Evolutionary conservation across 1,140 invertebrate species (phyloP), one percentile per base, ranked within the genome.

Genomic region (Metopolophium dirhodum): DNA sequence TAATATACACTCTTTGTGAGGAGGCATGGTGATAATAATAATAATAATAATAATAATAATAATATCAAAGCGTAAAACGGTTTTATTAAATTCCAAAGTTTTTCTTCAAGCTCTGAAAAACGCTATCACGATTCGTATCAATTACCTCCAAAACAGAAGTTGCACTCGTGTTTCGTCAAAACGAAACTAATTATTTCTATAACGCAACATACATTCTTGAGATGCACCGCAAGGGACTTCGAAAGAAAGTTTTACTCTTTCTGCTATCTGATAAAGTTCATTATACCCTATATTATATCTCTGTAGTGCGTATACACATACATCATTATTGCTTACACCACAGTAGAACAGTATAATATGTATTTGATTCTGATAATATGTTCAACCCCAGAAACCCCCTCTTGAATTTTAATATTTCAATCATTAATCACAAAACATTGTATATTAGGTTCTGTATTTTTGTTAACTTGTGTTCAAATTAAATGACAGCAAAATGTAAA

Each of bases 111-210:
- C 23, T 47, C 26, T 20, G 26, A 47, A 85, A 85, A 85, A 85
- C 37, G 85, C 41, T 87, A 87, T 87, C 85, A 45, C 41, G 30
- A 47, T 45, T 88, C 47, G 30, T 88, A 88, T 88, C 86, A 51
- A 51, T 88, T 51, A 51, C 86, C 26, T 88, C 47, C 30, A n/a
- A 49, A 51, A 88, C 86, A 88, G 30, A 88, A 88, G 86, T 88
- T 51, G 26, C 30, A 49, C 47, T 87, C 30, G 41, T 51, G 47
- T 51, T 47, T 88, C 86, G 20, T 88, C 26, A 88, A 88, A 88
- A 86, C 26, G 8, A 51, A 88, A 88, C 86, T 88, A 51, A 88
- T 88, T 88, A 51, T 7, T 26, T 51, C 7, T 35, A 88, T 35
- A 49, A 51, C 47, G n/a, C 1, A 49, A 87, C 18, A 88, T 47